Evolutionary conservation across 2,113 vertebrate species (phyloP), one percentile per base, ranked within the genome.

Genomic region (Apodemus speciosus): DNA sequence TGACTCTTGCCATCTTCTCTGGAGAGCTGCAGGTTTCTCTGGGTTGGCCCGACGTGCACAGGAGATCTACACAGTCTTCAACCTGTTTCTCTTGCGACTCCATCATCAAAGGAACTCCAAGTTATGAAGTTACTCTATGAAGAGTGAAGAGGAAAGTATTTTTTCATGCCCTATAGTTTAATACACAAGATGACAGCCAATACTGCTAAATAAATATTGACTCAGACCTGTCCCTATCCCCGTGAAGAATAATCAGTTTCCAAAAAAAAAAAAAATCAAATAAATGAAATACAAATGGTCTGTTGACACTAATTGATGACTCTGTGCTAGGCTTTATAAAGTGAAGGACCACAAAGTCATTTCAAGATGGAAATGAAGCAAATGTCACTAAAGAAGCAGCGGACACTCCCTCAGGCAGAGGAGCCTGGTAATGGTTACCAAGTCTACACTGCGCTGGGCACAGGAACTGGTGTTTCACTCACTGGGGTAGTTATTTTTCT

Each of bases 241-340:
- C 9, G 30, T 25, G 46, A 25, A 40, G 3, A 93, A 90, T 35
- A 38, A 8, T 25, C 75, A 10, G 30, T 64, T 90, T 60, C 56
- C 58, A 93, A 90, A 43, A 62, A 62, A 60, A 58, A 53, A 58
- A 62, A 32, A 94, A 84, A n/a, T 86, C 40, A 87, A 73, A 90
- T 81, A 87, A 93, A 84, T 3, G 72, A 85, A 56, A 66, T 64
- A 80, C 38, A 27, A 85, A 35, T 43, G 13, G 43, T 80, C 25
- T 69, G 16, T 38, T 92, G 58, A 68, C 80, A 86, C 49, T 53
- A 40, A 85, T 60, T 32, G 15, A 75, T 88, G 83, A 80, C 53
- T 49, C 3, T 49, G 40, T 56, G 32, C 38, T 76, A n/a, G 43
- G n/a, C 66, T 92, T 86, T 92, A 86, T 76, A 23, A 72, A 81